Conservation (phyloP, 2,797 vertebrate genomes). For the Erpetoichthys calabaricus region DNA sequence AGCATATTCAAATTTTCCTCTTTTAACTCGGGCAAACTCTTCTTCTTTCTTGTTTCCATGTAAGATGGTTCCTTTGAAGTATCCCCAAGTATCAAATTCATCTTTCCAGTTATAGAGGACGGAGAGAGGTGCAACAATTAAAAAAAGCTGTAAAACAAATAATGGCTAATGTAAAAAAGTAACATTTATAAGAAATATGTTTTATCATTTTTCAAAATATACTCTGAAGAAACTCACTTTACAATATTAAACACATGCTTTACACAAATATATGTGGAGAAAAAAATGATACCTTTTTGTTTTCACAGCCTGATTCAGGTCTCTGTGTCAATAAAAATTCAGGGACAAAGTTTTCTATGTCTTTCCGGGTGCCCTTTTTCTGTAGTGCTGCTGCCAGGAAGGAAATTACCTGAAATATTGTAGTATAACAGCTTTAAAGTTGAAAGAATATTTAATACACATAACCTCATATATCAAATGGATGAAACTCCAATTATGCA, state of each 20-base stretch:
- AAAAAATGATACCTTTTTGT: conserved; percentile 59
- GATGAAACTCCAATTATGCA: too few species aligned
- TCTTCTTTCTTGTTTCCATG: conserved; percentile 77
- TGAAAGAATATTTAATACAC: background rate
- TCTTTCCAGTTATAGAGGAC: conserved; percentile 94
- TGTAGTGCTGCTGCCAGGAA: conserved; percentile 80
- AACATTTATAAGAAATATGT: too few species aligned
- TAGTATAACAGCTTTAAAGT: background rate
- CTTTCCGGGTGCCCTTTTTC: conserved; percentile 81
- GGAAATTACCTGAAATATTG: conserved; percentile 65
- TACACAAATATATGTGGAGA: too few species aligned
- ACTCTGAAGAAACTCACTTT: too few species aligned
- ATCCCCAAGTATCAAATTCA: conserved; percentile 87
- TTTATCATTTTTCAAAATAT: too few species aligned
- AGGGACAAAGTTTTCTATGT: conserved; percentile 83
- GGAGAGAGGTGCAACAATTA: conserved; percentile 85
- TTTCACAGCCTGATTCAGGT: conserved; percentile 27
- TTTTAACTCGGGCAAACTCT: conserved; percentile 65
- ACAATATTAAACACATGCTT: too few species aligned
- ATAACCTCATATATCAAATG: background rate
- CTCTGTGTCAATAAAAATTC: conserved; percentile 71
- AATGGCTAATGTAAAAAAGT: too few species aligned
- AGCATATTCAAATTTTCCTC: conserved; percentile 73
- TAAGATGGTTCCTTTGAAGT: conserved; percentile 70
- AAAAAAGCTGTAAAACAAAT: conserved; percentile 57